Evolutionary conservation across 2,888 invertebrate species (phyloP), one percentile per base, ranked within the genome.

Genomic region (Coronaproctus castanopsis): DNA sequence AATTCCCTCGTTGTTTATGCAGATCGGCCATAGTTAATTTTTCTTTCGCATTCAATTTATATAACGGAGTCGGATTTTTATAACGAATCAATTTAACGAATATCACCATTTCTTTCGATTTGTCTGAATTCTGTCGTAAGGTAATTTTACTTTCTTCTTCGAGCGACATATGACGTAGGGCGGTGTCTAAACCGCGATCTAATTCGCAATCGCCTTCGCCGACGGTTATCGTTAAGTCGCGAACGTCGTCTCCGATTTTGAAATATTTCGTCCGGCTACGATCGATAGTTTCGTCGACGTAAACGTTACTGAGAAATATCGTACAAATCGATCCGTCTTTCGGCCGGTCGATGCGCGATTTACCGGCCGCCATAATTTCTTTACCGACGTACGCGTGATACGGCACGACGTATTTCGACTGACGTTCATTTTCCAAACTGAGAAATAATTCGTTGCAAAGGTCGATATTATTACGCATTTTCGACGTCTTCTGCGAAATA

Each of bases 1-100:
- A 70, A 0, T 84, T 81, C 2, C 82, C 80, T 57, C 59, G 61
- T 62, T 77, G 76, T 70, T 80, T 80, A 64, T 78, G 75, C 65
- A 74, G 73, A 24, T 72, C 65, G 1, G 79, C 75, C 20, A 73
- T 69, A 52, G 74, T 72, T 65, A 75, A 75, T 62, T 79, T 73
- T 60, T 78, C 73, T 55, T 74, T 72, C 68, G 75, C 74, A n/a
- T 74, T 72, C 78, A 79, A 80, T 55, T 78, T 75, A 68, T 77
- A 76, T 24, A 79, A 71, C 8, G 76, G 60, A 48, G 63, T 59
- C n/a, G 63, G 59, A 55, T 62, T 57, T 8, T 63, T 54, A 50
- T 63, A 63, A 48, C 63, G 60, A 2, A 61, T 48, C 2, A 67
- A 55, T 10, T 58, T 52, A n/a, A 66, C 59, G 52, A 59, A 59